phyloP scores from a whole-genome alignment of 2,797 vertebrate genomes.

The Simalia tracyae region DNA sequence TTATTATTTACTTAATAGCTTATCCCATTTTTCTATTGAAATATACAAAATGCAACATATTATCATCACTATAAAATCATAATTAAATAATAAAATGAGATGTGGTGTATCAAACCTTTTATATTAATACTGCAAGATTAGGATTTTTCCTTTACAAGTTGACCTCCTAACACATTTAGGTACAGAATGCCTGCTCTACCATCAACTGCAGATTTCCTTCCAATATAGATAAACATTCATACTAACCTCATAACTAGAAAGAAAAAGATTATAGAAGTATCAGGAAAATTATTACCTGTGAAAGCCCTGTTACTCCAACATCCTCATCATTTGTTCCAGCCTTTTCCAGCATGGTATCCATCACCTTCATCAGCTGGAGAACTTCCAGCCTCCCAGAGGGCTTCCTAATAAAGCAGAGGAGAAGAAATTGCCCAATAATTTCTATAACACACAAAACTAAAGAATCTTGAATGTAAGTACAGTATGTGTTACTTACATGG shows the following conservation, averaged over 20 bases:
- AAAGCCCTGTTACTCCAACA: constrained; percentile 76
- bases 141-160: neutral
- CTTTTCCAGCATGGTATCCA: constrained; percentile 88
- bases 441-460: neutral
- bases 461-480: neutral
- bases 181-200: neutral
- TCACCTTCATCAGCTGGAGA: constrained; percentile 81
- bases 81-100: neutral
- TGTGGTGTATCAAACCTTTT: neutral
- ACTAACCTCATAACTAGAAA: neutral
- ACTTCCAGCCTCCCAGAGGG: constrained; percentile 85
- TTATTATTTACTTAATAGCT: neutral
- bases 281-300: constrained; percentile 74
- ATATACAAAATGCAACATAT: neutral
- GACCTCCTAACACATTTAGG: neutral
- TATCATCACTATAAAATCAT: neutral
- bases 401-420: constrained; percentile 72
- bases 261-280: neutral
- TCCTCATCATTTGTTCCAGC: constrained; percentile 78
- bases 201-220: neutral
- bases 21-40: neutral
- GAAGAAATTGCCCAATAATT: neutral
- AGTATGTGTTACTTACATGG: constrained; percentile 77
- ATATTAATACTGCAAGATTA: neutral
- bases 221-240: neutral